phyloP scores from a whole-genome alignment of 2,797 vertebrate species.

The Vultur gryphus region DNA sequence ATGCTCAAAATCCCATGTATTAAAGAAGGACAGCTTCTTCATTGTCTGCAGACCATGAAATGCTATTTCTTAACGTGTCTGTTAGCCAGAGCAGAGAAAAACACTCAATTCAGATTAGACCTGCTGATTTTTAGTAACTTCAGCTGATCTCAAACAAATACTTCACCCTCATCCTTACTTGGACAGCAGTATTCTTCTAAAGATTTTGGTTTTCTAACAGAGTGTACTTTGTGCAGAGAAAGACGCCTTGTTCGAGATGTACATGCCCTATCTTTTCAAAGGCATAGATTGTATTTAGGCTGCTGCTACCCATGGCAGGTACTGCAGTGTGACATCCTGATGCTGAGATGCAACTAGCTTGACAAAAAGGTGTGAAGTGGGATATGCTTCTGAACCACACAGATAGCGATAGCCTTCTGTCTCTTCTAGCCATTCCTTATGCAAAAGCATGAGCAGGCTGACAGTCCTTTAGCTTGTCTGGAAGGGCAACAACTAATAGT shows the following conservation, averaged over 20 bases:
- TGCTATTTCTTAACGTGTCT: not conserved
- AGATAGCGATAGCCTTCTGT: not conserved
- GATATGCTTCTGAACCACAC: not conserved
- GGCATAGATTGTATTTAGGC: not conserved
- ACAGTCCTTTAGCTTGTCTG: not conserved
- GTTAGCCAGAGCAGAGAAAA: not conserved
- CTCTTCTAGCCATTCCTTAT: not conserved
- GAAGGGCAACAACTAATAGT: not conserved
- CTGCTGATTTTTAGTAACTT: not conserved
- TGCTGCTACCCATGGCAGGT: not conserved
- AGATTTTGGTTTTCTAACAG: not conserved
- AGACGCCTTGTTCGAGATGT: not conserved
- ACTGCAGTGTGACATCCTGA: not conserved
- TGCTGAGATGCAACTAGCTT: not conserved
- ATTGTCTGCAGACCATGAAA: not conserved
- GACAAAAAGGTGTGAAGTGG: not conserved
- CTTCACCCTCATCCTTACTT: not conserved
- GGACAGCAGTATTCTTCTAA: not conserved
- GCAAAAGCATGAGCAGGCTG: not conserved
- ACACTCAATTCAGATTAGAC: not conserved
- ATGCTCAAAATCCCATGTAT: not conserved
- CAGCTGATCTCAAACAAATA: not conserved
- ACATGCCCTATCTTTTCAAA: not conserved
- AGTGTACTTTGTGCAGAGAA: not conserved
- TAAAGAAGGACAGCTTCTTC: not conserved